Percentiles rank a stretch among this genome's conserved stretches.
Conservation (phyloP, 2,888 invertebrate species). For the Apotomis betuletana region DNA sequence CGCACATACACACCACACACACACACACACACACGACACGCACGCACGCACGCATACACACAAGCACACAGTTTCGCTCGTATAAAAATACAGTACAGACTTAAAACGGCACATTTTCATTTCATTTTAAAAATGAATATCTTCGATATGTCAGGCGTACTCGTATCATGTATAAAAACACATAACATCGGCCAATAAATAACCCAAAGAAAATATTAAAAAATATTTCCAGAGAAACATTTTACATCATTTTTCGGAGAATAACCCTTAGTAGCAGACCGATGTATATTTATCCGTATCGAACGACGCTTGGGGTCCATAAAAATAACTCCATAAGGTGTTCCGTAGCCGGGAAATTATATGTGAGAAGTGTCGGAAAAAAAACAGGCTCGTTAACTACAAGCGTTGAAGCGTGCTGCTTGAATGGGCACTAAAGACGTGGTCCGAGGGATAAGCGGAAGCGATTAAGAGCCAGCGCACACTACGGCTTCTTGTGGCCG, state of each 20-base stretch:
- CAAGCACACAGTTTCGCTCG: too few species aligned
- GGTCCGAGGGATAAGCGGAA: slow-evolving; percentile 33
- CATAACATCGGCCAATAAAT: too few species aligned
- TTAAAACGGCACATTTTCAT: too few species aligned
- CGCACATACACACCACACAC: too few species aligned
- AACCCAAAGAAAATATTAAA: neutral
- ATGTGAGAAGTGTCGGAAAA: slow-evolving; percentile 57
- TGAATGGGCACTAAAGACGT: slow-evolving; percentile 60
- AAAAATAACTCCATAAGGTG: slow-evolving; percentile 33
- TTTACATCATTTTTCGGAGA: neutral
- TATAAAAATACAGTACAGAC: too few species aligned
- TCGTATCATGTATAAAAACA: too few species aligned
- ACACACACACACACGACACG: too few species aligned
- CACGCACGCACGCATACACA: too few species aligned
- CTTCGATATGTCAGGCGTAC: too few species aligned
- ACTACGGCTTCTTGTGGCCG: too few species aligned
- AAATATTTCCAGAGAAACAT: neutral
- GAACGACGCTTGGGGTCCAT: slow-evolving; percentile 13
- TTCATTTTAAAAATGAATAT: too few species aligned
- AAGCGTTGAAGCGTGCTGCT: slow-evolving; percentile 62
- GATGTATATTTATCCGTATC: slow-evolving; percentile 17
- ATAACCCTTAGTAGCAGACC: neutral
- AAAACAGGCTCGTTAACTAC: slow-evolving; percentile 73
- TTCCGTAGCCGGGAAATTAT: slow-evolving; percentile 49
- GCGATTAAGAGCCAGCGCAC: slow-evolving; percentile 4